A percentile compares a stretch with the other conserved stretches of the same genome.
Evolutionary conservation across 2,888 invertebrate genomes (phyloP).

Genomic region (Eutolmus rufibarbis): DNA sequence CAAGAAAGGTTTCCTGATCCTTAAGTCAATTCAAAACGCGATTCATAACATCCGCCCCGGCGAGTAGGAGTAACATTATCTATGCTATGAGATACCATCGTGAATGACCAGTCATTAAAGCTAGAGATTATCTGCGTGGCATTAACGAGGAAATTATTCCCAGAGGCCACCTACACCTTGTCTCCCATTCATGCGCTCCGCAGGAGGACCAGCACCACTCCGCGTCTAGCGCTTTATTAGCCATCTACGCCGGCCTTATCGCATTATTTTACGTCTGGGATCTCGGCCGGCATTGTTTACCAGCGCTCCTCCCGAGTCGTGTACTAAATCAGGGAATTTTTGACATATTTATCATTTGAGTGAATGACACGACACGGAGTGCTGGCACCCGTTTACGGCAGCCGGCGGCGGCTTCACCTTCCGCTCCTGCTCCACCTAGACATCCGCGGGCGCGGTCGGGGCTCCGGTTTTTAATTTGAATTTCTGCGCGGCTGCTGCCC

Average conservation of each 20-base stretch:
- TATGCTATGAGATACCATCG: neutral
- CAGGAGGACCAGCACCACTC: neutral
- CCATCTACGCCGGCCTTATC: slow-evolving; percentile 1
- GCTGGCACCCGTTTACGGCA: slow-evolving; percentile 31
- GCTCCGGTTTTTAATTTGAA: slow-evolving; percentile 24
- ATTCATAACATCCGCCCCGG: neutral
- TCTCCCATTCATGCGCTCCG: neutral
- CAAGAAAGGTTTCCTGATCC: neutral
- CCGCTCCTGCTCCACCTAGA: neutral
- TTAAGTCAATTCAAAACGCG: neutral
- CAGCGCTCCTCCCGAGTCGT: neutral
- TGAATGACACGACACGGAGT: slow-evolving; percentile 21
- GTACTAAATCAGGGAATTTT: slow-evolving; percentile 22
- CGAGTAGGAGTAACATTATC: neutral
- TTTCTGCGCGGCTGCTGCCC: neutral
- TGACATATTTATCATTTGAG: slow-evolving; percentile 32
- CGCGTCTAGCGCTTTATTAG: slow-evolving; percentile 8
- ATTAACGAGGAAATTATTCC: slow-evolving; percentile 16
- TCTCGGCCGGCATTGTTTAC: slow-evolving; percentile 2
- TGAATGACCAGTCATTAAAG: slow-evolving; percentile 2
- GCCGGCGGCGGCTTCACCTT: neutral
- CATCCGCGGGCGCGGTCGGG: neutral
- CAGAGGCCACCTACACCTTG: neutral
- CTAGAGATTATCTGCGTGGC: neutral
- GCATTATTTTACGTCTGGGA: slow-evolving; percentile 1